These are phyloP conservation scores for Rhinoraja longicauda DNA, from an alignment of 2,797 vertebrate species.

Conservation along the genomic window DNA sequence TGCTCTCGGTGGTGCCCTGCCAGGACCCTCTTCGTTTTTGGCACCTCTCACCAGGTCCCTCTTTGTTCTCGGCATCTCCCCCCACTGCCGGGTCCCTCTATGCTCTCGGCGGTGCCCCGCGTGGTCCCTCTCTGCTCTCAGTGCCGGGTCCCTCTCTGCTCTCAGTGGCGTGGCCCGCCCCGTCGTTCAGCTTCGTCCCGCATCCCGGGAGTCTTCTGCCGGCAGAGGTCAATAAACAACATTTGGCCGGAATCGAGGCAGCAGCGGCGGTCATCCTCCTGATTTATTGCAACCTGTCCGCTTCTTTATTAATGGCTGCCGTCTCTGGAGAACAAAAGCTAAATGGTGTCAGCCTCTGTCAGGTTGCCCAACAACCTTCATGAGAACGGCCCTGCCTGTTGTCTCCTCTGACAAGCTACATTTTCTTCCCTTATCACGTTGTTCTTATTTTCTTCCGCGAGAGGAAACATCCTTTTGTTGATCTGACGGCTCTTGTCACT, in stretches of 20 bases:
- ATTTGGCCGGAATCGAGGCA: neutral
- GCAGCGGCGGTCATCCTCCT: no score
- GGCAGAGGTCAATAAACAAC: neutral
- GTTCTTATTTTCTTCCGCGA: constrained; percentile 25
- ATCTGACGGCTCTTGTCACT: constrained; percentile 29
- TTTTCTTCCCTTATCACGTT: neutral
- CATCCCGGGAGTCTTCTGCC: no score
- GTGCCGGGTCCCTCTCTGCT: no score
- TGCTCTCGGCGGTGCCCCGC: no score
- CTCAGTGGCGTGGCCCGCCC: no score
- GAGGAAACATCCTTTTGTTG: constrained; percentile 38
- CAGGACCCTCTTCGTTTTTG: no score
- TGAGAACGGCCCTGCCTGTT: neutral
- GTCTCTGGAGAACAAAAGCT: neutral
- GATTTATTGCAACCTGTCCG: neutral
- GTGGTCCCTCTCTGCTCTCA: no score
- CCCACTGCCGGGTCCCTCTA: no score
- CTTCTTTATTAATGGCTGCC: neutral
- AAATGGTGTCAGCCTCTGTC: neutral
- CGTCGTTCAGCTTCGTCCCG: no score
- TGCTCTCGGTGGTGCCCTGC: no score
- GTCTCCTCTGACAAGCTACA: neutral
- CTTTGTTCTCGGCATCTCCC: no score
- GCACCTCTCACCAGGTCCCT: no score
- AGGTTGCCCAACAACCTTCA: neutral